Evolutionary conservation across 2,113 vertebrate genomes (phyloP).

Genomic region (Camelus dromedarius): DNA sequence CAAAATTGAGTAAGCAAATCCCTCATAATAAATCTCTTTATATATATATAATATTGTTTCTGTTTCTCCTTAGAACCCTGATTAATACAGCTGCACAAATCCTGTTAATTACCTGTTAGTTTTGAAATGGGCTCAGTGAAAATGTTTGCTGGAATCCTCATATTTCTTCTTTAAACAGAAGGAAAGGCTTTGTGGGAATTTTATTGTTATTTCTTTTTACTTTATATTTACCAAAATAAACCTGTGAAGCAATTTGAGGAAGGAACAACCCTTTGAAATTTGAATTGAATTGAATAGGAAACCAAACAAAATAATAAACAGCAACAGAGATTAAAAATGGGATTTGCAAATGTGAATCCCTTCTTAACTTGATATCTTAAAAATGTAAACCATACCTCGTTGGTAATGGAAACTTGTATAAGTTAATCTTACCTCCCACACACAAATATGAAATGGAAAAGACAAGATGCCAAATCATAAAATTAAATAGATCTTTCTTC

Average conservation of each 20-base stretch:
- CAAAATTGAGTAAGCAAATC: background rate
- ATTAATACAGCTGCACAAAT: background rate
- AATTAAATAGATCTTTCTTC: slow-evolving; percentile 54
- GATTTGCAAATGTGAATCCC: slow-evolving; percentile 40
- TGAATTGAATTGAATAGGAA: slow-evolving; percentile 42
- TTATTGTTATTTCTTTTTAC: slow-evolving; percentile 1
- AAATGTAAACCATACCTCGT: slow-evolving; percentile 54
- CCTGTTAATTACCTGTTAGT: slow-evolving; percentile 32
- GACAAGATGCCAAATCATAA: slow-evolving; percentile 7
- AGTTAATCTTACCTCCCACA: slow-evolving; percentile 51
- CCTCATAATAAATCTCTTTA: background rate
- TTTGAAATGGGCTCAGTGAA: slow-evolving; percentile 12
- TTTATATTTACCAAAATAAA: slow-evolving; percentile 40
- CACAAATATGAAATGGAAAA: slow-evolving; percentile 43
- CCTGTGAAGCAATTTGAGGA: background rate
- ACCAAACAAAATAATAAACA: slow-evolving; percentile 35
- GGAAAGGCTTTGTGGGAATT: background rate
- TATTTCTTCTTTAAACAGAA: background rate
- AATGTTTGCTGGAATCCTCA: slow-evolving; percentile 16
- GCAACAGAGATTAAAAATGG: slow-evolving; percentile 60
- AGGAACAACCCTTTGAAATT: background rate
- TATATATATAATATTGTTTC: background rate
- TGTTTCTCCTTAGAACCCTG: background rate
- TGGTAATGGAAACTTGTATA: slow-evolving; percentile 64
- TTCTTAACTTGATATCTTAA: slow-evolving; percentile 51